Evolutionary conservation across 2,888 invertebrate genomes (phyloP).

Genomic region (Melieria omissa): DNA sequence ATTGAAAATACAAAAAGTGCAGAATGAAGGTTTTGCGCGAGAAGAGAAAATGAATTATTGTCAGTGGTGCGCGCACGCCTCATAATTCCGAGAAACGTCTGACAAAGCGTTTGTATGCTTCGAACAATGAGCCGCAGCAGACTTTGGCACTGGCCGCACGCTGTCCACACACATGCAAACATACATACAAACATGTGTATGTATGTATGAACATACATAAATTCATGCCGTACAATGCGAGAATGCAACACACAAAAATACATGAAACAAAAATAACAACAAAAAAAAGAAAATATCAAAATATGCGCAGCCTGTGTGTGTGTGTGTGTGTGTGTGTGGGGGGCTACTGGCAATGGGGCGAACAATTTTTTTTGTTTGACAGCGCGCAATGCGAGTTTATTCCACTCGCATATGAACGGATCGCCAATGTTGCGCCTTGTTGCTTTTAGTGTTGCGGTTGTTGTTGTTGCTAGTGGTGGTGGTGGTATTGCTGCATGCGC

Average conservation of each 20-base stretch:
- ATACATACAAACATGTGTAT: not conserved
- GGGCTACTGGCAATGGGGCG: no score
- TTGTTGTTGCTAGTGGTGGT: no score
- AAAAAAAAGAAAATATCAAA: not conserved
- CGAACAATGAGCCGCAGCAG: constrained; percentile 1
- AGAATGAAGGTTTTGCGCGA: not conserved
- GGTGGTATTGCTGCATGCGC: no score
- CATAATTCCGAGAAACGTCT: constrained; percentile 26
- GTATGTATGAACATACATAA: not conserved
- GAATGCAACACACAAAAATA: not conserved
- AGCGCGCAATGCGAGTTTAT: no score
- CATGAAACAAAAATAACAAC: not conserved
- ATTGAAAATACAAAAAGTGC: not conserved
- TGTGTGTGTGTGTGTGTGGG: no score
- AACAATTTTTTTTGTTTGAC: no score
- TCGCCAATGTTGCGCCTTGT: no score
- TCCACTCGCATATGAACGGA: no score
- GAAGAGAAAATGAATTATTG: constrained; percentile 8
- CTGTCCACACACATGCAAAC: not conserved
- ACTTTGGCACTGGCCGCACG: not conserved
- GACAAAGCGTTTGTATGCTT: constrained; percentile 26
- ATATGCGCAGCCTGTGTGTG: not conserved
- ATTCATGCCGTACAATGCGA: not conserved
- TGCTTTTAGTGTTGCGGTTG: no score
- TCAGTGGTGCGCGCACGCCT: constrained; percentile 8